A percentile compares a stretch with the other conserved stretches of the same genome.
Conservation (phyloP, 2,888 invertebrate species). For the Nephrocerus scutellatus region DNA sequence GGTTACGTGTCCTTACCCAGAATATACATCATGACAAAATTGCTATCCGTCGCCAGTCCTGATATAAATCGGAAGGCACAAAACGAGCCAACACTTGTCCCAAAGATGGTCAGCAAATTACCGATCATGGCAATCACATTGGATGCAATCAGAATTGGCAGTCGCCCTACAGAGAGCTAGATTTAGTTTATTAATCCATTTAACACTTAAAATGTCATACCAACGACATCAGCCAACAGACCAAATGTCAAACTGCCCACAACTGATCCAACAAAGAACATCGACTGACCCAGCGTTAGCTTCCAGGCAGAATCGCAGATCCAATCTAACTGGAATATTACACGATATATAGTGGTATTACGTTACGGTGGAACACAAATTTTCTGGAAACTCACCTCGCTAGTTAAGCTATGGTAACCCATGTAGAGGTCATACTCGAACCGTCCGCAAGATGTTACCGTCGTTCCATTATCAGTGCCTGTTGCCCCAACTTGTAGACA, state of each 20-base stretch:
- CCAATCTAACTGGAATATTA: conserved; percentile 46
- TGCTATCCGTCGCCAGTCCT: conserved; percentile 55
- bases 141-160: conserved; percentile 52
- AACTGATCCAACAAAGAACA: conserved; percentile 57
- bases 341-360: neutral
- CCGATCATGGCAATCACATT: conserved; percentile 52
- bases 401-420: conserved; percentile 54
- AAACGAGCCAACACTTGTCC: conserved; percentile 47
- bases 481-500: neutral
- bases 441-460: conserved; percentile 37
- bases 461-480: conserved; percentile 10
- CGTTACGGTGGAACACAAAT: neutral
- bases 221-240: conserved; percentile 52
- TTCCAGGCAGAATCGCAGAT: conserved; percentile 55
- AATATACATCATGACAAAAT: conserved; percentile 59
- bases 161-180: conserved; percentile 39
- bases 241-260: conserved; percentile 54
- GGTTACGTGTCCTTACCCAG: conserved; percentile 47
- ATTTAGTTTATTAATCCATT: neutral
- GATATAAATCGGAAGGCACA: conserved; percentile 52
- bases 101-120: conserved; percentile 50
- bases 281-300: conserved; percentile 54
- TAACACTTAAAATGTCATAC: conserved; percentile 16
- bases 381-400: conserved; percentile 49
- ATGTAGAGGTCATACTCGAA: conserved; percentile 53